A percentile compares a stretch with the other conserved stretches of the same genome.
phyloP scores from a whole-genome alignment of 2,113 vertebrate genomes.

The Dolichotis patagonum region DNA sequence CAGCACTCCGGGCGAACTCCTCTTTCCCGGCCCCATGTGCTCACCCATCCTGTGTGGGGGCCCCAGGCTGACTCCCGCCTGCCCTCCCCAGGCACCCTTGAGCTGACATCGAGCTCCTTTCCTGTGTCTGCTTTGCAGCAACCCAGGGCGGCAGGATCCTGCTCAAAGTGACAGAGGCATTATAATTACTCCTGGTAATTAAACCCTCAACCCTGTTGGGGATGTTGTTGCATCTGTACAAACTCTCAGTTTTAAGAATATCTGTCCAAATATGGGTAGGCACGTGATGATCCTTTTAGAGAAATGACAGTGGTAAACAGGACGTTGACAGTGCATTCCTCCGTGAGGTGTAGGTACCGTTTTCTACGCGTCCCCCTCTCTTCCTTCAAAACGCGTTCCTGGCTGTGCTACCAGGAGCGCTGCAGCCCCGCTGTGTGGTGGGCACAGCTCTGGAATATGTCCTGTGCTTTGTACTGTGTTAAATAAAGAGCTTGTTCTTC shows the following conservation, averaged over 20 bases:
- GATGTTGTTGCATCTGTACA: not conserved
- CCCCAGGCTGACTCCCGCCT: not conserved
- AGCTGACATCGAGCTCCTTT: not conserved
- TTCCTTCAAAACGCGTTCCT: accelerated
- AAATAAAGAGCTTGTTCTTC: constrained; percentile 68
- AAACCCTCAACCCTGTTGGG: not conserved
- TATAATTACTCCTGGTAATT: not conserved
- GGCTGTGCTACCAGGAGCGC: not conserved
- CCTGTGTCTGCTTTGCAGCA: not conserved
- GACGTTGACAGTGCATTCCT: not conserved
- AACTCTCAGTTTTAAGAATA: not conserved
- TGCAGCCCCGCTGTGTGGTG: not conserved
- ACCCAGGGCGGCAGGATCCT: accelerated
- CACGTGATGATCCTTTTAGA: not conserved
- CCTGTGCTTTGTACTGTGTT: not conserved
- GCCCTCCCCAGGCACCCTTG: too few species aligned
- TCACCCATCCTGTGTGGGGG: not conserved
- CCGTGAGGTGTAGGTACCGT: not conserved
- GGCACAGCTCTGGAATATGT: not conserved
- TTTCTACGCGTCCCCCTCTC: not conserved
- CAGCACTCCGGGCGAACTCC: not conserved
- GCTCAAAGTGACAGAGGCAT: not conserved
- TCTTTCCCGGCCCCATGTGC: accelerated
- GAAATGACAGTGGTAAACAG: not conserved
- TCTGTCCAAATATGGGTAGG: not conserved